Evolutionary conservation across 2,888 invertebrate genomes (phyloP).

Genomic region (Schizaphis graminum): DNA sequence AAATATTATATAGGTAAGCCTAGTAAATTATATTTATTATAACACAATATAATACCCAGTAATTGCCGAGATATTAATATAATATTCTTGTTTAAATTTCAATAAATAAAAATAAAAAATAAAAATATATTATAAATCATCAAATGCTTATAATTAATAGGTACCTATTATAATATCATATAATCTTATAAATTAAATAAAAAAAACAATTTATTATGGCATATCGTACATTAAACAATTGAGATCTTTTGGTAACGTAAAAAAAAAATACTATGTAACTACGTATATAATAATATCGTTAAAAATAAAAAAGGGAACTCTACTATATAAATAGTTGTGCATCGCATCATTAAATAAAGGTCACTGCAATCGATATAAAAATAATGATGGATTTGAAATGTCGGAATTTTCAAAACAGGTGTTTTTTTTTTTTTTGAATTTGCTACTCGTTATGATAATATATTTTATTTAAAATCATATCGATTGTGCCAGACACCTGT

Average conservation of each 20-base stretch:
- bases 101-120: too few relatives aligned
- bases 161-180: not conserved
- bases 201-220: not conserved
- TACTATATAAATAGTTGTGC: not conserved
- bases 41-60: too few relatives aligned
- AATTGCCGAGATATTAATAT: too few relatives aligned
- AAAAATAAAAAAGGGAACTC: not conserved
- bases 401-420: too few relatives aligned
- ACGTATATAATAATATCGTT: not conserved
- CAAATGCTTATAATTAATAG: not conserved
- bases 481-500: too few relatives aligned
- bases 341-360: not conserved
- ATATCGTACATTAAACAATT: not conserved
- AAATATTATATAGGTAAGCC: not conserved
- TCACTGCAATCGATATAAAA: not conserved
- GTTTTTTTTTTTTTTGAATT: too few relatives aligned
- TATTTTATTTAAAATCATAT: too few relatives aligned
- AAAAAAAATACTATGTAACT: not conserved
- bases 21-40: not conserved
- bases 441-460: too few relatives aligned
- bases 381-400: too few relatives aligned
- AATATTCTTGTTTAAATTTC: too few relatives aligned
- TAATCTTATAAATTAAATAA: not conserved
- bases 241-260: not conserved
- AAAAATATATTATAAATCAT: not conserved